These are phyloP conservation scores for Latrodectus elegans DNA, from an alignment of 2,888 invertebrate species.

Conservation along the genomic window DNA sequence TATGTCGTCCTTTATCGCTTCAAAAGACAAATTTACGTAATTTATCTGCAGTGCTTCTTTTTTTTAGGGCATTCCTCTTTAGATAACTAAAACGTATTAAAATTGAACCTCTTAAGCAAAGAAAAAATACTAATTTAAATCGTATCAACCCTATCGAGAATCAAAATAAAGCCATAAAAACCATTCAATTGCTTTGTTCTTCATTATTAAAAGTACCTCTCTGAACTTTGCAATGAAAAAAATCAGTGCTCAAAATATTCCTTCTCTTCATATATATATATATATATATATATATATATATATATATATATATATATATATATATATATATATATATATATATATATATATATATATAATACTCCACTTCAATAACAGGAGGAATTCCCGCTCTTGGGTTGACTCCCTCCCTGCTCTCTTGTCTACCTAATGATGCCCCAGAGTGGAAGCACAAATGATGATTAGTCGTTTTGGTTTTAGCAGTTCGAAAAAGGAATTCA, in stretches of 20 bases:
- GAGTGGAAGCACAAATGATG: slow-evolving; percentile 56
- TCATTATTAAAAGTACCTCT: neutral
- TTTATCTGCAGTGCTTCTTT: no score
- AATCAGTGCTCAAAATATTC: neutral
- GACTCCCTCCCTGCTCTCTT: slow-evolving; percentile 24
- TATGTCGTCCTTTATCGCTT: no score
- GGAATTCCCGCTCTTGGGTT: slow-evolving; percentile 15
- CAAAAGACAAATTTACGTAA: no score
- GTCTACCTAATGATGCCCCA: slow-evolving; percentile 62
- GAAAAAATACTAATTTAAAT: neutral
- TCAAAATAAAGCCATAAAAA: neutral
- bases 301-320: no score
- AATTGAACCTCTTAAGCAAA: neutral
- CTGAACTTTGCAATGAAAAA: neutral
- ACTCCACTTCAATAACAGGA: slow-evolving; percentile 49
- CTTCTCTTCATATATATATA: neutral
- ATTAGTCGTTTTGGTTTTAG: slow-evolving; percentile 66
- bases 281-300: no score
- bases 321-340: no score
- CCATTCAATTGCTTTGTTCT: neutral
- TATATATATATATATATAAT: neutral
- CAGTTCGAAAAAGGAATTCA: slow-evolving; percentile 19
- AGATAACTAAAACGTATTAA: no score
- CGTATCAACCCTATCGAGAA: neutral
- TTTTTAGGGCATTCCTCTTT: no score